A percentile compares a stretch with the other conserved stretches of the same genome.
Evolutionary conservation across 2,113 vertebrate genomes (phyloP).

Genomic region (Sinocyclocheilus rhinocerous): DNA sequence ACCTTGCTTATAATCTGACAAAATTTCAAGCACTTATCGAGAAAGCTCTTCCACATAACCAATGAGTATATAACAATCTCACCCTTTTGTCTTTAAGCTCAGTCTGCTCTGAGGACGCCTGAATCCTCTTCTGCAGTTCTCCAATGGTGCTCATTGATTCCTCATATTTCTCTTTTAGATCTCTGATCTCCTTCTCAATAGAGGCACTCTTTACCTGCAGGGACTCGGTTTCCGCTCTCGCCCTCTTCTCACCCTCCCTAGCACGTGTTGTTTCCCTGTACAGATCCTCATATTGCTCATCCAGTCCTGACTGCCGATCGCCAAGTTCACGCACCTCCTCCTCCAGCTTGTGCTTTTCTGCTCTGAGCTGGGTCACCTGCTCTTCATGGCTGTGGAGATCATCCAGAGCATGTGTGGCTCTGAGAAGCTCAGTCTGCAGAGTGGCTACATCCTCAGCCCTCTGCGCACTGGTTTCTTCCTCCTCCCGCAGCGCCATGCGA

Average conservation of each 20-base stretch:
- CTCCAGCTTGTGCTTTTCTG: constrained; percentile 79
- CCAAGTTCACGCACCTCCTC: constrained; percentile 75
- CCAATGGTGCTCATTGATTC: constrained; percentile 84
- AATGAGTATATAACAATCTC: constrained; percentile 1
- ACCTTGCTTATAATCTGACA: constrained; percentile 23
- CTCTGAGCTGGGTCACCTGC: constrained; percentile 74
- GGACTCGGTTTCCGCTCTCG: constrained; percentile 77
- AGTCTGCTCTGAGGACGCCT: constrained; percentile 87
- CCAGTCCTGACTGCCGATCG: constrained; percentile 71
- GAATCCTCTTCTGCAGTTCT: constrained; percentile 89
- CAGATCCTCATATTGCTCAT: constrained; percentile 76
- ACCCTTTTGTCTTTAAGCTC: constrained; percentile 97
- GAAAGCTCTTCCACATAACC: background rate
- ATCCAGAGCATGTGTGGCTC: constrained; percentile 73
- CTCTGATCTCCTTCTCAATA: constrained; percentile 87
- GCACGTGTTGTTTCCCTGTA: constrained; percentile 73
- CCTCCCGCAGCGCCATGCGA: constrained; percentile 72
- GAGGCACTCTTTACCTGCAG: constrained; percentile 77
- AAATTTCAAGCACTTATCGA: background rate
- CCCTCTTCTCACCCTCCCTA: constrained; percentile 72
- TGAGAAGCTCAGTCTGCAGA: constrained; percentile 80
- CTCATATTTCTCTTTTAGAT: constrained; percentile 88
- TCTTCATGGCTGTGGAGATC: constrained; percentile 76
- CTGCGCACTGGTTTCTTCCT: constrained; percentile 77
- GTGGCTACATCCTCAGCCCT: constrained; percentile 74